Base-by-base conservation (phyloP, 2,797 vertebrate genomes). In the Furcifer pardalis region DNA sequence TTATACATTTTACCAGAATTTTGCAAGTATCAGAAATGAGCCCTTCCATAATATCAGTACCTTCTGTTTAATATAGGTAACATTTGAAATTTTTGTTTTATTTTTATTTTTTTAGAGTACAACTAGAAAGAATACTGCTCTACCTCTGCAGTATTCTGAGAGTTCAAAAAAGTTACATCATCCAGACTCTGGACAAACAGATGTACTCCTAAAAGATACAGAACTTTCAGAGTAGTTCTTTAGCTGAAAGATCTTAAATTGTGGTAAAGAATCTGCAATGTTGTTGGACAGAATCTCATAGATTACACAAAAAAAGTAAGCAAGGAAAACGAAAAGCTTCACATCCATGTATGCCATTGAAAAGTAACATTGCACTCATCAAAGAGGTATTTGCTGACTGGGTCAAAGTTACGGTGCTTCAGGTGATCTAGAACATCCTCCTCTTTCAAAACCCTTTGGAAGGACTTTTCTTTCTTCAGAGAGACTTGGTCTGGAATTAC, bases 311-410 rank as follows among this genome's bases (percentile, higher is more conserved):
- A 27, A 27, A 4, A 40, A 44, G 56, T 23, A 17, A 73, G 63
- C 13, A 25, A 66, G 62, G 69, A 49, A 46, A 15, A 7, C 1
- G 69, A 46, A 17, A 30, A 68, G 32, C 5, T 93, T 95, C 76
- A 95, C 86, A 0, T 79, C 87, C 37, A 0, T 59, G 44, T 92
- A 94, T 25, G 60, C 73, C 89, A 94, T 91, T 49, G 92, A 0
- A 80, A 88, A 79, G 77, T 73, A 21, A 91, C 88, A 1, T 21
- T 84, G 68, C 77, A 2, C 0, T 86, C 2, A 0, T n/a, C 23
- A 1, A 87, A 81, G 44, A 0, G 35, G 69, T 93, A 94, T 77
- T 94, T 94, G 1, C 4, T 76, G 42, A 27, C 89, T 0, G 80
- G 91, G n/a, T 95, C 90, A 0, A 42, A 19, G 7, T 77, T 83